phyloP scores from a whole-genome alignment of 2,113 vertebrate genomes.

The Sylvicapra grimmia region DNA sequence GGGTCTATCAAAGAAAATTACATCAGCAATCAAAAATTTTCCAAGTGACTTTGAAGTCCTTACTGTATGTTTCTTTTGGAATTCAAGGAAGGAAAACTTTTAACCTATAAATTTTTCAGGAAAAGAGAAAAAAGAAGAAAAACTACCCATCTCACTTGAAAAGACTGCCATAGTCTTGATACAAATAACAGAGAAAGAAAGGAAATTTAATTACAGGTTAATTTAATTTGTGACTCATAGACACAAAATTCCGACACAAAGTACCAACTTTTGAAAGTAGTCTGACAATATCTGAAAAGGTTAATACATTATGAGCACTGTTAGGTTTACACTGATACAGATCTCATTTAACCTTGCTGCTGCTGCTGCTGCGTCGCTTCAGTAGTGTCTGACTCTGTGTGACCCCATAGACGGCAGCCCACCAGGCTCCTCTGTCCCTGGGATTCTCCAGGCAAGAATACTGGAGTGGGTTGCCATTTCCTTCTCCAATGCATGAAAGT shows the following conservation, averaged over 20 bases:
- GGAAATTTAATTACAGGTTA: background rate
- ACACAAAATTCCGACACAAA: background rate
- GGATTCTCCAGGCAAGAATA: too few species aligned
- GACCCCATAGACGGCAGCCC: too few species aligned
- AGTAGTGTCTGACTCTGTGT: fast-evolving
- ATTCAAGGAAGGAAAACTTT: background rate
- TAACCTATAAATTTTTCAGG: background rate
- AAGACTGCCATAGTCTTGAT: background rate
- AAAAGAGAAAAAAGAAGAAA: background rate
- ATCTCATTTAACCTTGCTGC: background rate
- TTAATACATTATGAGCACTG: background rate
- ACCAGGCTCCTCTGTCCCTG: too few species aligned
- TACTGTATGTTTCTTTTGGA: background rate
- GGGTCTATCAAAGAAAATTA: background rate
- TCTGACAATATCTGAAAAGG: background rate
- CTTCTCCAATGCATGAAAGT: too few species aligned
- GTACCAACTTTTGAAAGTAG: background rate
- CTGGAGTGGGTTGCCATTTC: too few species aligned
- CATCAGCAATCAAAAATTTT: background rate
- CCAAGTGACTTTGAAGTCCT: background rate
- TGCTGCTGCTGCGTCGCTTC: too few species aligned
- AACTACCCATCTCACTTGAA: background rate
- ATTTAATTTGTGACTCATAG: background rate
- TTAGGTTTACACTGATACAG: background rate
- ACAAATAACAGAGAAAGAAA: background rate